phyloP scores from a whole-genome alignment of 1,140 invertebrate genomes.

The Scaptomyza hsui region DNA sequence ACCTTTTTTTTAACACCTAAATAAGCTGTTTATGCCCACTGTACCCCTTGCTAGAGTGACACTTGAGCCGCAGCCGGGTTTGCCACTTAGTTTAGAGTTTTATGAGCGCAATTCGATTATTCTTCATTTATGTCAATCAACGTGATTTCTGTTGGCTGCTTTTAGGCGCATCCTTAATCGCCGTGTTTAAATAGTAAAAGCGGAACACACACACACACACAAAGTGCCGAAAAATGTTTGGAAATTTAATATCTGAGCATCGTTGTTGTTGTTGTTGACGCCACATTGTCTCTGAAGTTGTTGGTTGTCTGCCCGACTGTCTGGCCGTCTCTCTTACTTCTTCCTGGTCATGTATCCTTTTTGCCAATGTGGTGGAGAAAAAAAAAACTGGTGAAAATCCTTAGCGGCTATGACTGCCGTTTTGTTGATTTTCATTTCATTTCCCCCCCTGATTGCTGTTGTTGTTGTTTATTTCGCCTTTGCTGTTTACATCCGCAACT shows the following conservation, averaged over 20 bases:
- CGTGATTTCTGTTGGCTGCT: slow-evolving; percentile 46
- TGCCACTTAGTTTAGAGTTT: slow-evolving; percentile 78
- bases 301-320: slow-evolving; percentile 56
- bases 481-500: slow-evolving; percentile 78
- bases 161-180: slow-evolving; percentile 53
- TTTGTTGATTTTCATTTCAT: slow-evolving; percentile 78
- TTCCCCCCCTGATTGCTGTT: slow-evolving; percentile 46
- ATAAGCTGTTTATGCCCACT: slow-evolving; percentile 17
- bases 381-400: slow-evolving; percentile 62
- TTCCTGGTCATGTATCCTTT: slow-evolving; percentile 54
- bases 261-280: slow-evolving; percentile 42
- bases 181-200: slow-evolving; percentile 71
- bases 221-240: slow-evolving; percentile 33
- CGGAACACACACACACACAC: slow-evolving; percentile 8
- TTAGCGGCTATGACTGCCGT: slow-evolving; percentile 50
- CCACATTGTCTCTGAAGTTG: slow-evolving; percentile 59
- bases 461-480: slow-evolving; percentile 66
- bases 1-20: too few relatives aligned
- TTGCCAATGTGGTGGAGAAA: slow-evolving; percentile 13
- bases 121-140: slow-evolving; percentile 84
- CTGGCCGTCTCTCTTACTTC: slow-evolving; percentile 38
- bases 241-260: slow-evolving; percentile 68
- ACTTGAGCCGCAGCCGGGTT: slow-evolving; percentile 48
- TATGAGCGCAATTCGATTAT: slow-evolving; percentile 82
- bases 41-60: slow-evolving; percentile 39